A percentile compares a stretch with the other conserved stretches of the same genome.
phyloP scores from a whole-genome alignment of 2,888 invertebrate species.

The Drosophila antonietae region DNA sequence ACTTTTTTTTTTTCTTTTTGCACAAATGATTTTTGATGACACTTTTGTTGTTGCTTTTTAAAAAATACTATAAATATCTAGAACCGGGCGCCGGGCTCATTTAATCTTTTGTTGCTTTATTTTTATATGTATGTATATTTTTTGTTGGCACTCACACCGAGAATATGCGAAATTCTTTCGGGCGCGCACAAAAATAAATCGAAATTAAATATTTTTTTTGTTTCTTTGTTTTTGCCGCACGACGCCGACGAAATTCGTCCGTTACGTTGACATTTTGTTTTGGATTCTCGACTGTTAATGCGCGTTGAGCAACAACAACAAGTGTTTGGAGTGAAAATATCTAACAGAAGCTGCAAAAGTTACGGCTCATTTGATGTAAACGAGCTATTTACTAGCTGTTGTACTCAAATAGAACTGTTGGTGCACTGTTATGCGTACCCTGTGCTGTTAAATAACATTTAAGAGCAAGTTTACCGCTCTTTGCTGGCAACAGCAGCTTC shows the following conservation, averaged over 20 bases:
- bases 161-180: conserved; percentile 44
- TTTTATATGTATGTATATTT: neutral
- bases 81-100: conserved; percentile 44
- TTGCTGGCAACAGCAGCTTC: conserved; percentile 3
- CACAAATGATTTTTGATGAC: conserved; percentile 26
- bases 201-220: conserved; percentile 24
- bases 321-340: conserved; percentile 31
- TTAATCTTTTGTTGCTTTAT: conserved; percentile 37
- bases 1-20: conserved; percentile 30
- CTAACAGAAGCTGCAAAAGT: conserved; percentile 21
- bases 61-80: conserved; percentile 51
- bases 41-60: conserved; percentile 31
- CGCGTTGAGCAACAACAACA: conserved; percentile 54
- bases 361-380: conserved; percentile 22
- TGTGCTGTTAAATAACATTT: conserved; percentile 8
- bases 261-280: conserved; percentile 73
- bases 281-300: conserved; percentile 73
- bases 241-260: conserved; percentile 63
- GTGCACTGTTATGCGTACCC: conserved; percentile 5
- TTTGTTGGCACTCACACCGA: conserved; percentile 52
- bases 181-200: conserved; percentile 48
- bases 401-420: conserved; percentile 30
- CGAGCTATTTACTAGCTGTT: conserved; percentile 16
- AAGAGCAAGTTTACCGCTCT: conserved; percentile 13
- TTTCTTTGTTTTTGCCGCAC: conserved; percentile 37